phyloP scores from a whole-genome alignment of 1,140 invertebrate genomes.

The Oedothorax gibbosus region DNA sequence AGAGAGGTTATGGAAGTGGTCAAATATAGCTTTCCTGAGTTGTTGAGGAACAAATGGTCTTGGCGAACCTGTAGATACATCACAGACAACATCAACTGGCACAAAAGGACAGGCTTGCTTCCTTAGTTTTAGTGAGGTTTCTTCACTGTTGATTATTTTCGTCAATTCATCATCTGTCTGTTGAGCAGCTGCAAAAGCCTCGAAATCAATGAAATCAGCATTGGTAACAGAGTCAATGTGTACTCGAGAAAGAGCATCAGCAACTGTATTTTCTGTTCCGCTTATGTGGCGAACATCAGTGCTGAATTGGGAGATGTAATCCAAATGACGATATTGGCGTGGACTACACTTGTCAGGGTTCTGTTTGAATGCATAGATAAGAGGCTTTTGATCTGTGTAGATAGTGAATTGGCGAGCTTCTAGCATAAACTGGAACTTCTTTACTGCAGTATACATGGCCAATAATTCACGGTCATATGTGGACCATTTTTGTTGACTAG shows the following conservation, averaged over 20 bases:
- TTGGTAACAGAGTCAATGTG: neutral
- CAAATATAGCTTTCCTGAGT: neutral
- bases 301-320: slow-evolving; percentile 68
- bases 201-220: neutral
- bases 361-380: slow-evolving; percentile 63
- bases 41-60: neutral
- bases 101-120: too few relatives aligned
- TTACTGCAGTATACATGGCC: slow-evolving; percentile 63
- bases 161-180: neutral
- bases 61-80: neutral
- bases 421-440: slow-evolving; percentile 64
- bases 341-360: slow-evolving; percentile 59
- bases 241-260: slow-evolving; percentile 40
- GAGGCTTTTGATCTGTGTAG: slow-evolving; percentile 65
- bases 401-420: slow-evolving; percentile 65
- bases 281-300: slow-evolving; percentile 67
- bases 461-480: slow-evolving; percentile 63
- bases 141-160: neutral
- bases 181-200: slow-evolving; percentile 17
- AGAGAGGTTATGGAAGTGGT: neutral
- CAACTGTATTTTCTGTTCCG: slow-evolving; percentile 65
- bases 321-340: slow-evolving; percentile 64
- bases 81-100: neutral
- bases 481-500: slow-evolving; percentile 38
- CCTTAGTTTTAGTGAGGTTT: too few relatives aligned